Evolutionary conservation across 92 coral and sea anemone genomes (phyloP), one percentile per base, ranked within the genome.

Genomic region (Porites divaricata): DNA sequence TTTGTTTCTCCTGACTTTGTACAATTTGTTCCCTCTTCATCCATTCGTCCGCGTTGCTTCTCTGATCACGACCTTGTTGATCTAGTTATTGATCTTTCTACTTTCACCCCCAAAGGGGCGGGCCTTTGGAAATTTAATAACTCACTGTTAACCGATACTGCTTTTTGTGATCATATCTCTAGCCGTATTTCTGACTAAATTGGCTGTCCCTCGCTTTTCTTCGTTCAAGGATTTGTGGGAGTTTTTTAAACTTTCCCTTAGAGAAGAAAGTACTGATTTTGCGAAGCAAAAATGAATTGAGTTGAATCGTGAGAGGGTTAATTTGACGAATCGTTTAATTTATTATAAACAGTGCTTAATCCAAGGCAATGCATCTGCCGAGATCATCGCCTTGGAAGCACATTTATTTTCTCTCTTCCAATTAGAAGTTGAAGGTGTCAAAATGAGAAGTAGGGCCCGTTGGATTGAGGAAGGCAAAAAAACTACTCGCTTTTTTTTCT

Each of bases 401-500:
- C 25, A 10, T 8, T 25, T 78, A 0, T 63, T 63, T 10, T 17
- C 73, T 1, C 45, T 75, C 4, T 5, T n/a, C 54, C 0, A 21
- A 2, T 28, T 11, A 4, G 57, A 69, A 3, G 0, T 53, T 0
- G 70, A 81, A 5, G 86, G 90, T 0, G 28, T 21, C 0, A 54
- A 66, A 13, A 51, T 25, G 8, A 67, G 81, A 0, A 75, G 80
- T 2, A 28, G 79, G 2, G 70, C 59, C 1, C 64, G 81, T 20
- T 87, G 90, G 90, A 53, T 82, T 0, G 90, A 87, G 66, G 81
- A 81, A 51, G 90, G 90, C 1, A 86, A 87, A 26, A 53, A 51
- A 9, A 66, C 81, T 6, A 48, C 81, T 1, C 57, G 75, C 0
- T 87, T 54, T 24, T 86, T 86, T 41, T 80, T 71, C 17, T 19